phyloP scores from a whole-genome alignment of 1,140 invertebrate species.

The Pogonus chalceus region DNA sequence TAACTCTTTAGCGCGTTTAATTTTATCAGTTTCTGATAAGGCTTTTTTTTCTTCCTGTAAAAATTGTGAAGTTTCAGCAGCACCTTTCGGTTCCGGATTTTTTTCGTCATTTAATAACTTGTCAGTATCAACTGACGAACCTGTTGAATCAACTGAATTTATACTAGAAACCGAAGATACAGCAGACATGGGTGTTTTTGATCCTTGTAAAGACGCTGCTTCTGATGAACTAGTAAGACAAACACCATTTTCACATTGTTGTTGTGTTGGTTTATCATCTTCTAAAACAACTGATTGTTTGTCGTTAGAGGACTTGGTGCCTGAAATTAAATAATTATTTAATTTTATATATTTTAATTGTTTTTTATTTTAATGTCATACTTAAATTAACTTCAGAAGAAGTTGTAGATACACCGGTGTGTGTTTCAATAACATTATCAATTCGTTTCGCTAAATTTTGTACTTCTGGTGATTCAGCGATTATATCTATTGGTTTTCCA shows the following conservation, averaged over 20 bases:
- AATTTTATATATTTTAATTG: constrained; percentile 1
- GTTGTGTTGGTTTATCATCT: constrained; percentile 12
- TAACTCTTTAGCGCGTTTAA: constrained; percentile 38
- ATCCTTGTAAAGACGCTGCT: constrained; percentile 7
- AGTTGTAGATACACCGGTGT: constrained; percentile 23
- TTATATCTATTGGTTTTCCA: constrained; percentile 65
- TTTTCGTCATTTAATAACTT: constrained; percentile 8
- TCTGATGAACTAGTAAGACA: constrained; percentile 13
- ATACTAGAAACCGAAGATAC: not conserved
- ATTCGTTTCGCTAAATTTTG: constrained; percentile 43
- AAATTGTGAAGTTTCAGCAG: constrained; percentile 24
- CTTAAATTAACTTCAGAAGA: constrained; percentile 16
- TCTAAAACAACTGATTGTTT: constrained; percentile 9
- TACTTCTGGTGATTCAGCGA: constrained; percentile 46
- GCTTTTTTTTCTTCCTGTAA: constrained; percentile 12
- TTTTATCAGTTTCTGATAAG: constrained; percentile 28
- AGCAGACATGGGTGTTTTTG: not conserved
- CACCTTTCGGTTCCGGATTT: constrained; percentile 26
- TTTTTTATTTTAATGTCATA: not conserved
- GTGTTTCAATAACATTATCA: constrained; percentile 37
- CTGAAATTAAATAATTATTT: too few species aligned
- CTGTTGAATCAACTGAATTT: not conserved
- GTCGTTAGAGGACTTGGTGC: not conserved
- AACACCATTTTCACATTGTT: constrained; percentile 24
- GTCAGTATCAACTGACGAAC: constrained; percentile 5